phyloP scores from a whole-genome alignment of 2,888 invertebrate species.

The Anorthoa munda region DNA sequence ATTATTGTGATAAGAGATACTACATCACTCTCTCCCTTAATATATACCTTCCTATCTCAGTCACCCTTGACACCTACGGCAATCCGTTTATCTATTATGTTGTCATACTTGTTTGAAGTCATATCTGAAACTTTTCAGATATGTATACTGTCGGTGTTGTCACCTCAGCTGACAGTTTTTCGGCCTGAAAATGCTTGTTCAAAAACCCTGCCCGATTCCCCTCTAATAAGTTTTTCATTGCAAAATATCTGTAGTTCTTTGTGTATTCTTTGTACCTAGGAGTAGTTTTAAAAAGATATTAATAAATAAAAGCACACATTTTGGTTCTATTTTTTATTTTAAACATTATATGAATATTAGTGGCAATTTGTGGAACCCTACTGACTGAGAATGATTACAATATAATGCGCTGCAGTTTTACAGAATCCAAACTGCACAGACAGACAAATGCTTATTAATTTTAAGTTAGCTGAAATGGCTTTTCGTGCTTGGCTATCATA shows the following conservation, averaged over 20 bases:
- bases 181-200: no score
- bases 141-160: no score
- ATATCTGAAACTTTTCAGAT: no score
- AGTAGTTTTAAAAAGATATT: not conserved
- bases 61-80: conserved; percentile 9
- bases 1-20: not conserved
- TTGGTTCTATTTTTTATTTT: conserved; percentile 73
- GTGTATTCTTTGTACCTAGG: no score
- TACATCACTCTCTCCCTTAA: conserved; percentile 1
- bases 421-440: conserved; percentile 44
- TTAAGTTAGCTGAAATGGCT: conserved; percentile 46
- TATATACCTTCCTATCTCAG: not conserved
- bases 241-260: no score
- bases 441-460: conserved; percentile 44
- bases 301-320: conserved; percentile 17
- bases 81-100: not conserved
- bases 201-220: no score
- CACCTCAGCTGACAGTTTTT: no score
- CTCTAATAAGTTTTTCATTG: no score
- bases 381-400: conserved; percentile 56
- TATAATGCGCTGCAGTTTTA: conserved; percentile 46
- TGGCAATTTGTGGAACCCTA: conserved; percentile 70
- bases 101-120: no score
- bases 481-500: conserved; percentile 49
- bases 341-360: conserved; percentile 69